Conservation (phyloP, 2,797 vertebrate species). For the Neosilurus mollespiculum region DNA sequence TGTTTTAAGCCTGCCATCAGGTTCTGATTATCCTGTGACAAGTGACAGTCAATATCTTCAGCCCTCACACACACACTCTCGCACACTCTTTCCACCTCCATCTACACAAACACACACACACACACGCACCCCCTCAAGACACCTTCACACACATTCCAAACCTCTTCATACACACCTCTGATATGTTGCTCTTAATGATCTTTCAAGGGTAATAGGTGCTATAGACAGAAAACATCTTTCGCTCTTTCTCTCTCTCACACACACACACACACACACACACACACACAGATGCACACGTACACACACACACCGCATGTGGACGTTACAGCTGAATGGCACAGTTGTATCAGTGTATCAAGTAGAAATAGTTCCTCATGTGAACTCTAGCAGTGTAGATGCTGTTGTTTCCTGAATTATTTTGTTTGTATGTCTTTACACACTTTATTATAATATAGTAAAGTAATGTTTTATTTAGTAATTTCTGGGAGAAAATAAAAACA, state of each 20-base stretch:
- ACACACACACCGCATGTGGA: constrained; percentile 45
- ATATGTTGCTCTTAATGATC: constrained; percentile 50
- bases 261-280: background rate
- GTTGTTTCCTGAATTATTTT: background rate
- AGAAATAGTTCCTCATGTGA: background rate
- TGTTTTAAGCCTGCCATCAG: constrained; percentile 3
- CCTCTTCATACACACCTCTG: constrained; percentile 30
- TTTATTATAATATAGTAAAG: no score
- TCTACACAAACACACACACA: constrained; percentile 37
- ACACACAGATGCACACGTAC: background rate
- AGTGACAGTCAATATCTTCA: constrained; percentile 39
- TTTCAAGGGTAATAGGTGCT: constrained; percentile 60
- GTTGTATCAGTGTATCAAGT: constrained; percentile 8
- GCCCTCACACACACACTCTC: constrained; percentile 31
- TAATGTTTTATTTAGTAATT: no score
- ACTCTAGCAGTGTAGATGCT: background rate
- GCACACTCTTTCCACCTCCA: constrained; percentile 41
- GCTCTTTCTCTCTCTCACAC: constrained; percentile 57
- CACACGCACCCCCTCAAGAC: constrained; percentile 34
- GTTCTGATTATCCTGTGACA: constrained; percentile 20
- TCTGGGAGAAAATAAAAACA: no score
- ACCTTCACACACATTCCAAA: constrained; percentile 31
- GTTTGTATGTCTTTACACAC: background rate
- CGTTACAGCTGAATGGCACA: constrained; percentile 56
- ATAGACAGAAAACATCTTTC: constrained; percentile 35